Evolutionary conservation across 2,888 invertebrate species (phyloP).

Genomic region (Leucoma salicis): DNA sequence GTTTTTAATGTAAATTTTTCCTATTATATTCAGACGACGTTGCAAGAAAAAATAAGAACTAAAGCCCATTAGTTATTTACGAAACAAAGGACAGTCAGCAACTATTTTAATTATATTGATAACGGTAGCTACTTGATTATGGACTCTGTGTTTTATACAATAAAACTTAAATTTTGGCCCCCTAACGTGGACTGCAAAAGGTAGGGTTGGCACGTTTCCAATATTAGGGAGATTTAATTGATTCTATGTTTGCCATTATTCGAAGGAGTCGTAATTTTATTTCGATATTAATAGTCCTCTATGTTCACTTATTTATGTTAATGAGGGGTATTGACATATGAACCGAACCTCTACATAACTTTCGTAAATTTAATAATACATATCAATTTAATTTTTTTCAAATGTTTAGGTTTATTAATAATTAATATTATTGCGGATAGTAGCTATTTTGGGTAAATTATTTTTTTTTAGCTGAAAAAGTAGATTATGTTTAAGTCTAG

Average conservation of each 20-base stretch:
- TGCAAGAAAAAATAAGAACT: slow-evolving; percentile 12
- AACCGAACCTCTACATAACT: no score
- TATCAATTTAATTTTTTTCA: no score
- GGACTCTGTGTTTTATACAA: neutral
- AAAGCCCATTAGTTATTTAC: slow-evolving; percentile 28
- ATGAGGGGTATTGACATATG: neutral
- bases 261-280: slow-evolving; percentile 18
- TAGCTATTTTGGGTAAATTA: no score
- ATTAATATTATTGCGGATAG: no score
- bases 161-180: slow-evolving; percentile 11
- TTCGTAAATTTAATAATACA: neutral
- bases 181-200: neutral
- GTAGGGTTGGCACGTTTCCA: slow-evolving; percentile 33
- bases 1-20: neutral
- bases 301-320: neutral
- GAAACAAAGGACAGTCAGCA: slow-evolving; percentile 30
- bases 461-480: no score
- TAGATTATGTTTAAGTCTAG: no score
- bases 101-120: slow-evolving; percentile 27
- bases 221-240: slow-evolving; percentile 39
- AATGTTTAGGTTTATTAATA: no score
- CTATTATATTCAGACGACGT: neutral
- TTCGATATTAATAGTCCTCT: slow-evolving; percentile 2
- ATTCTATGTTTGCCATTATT: slow-evolving; percentile 36
- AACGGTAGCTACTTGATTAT: slow-evolving; percentile 4